phyloP scores from a whole-genome alignment of 2,797 vertebrate species.

The Fratercula arctica region DNA sequence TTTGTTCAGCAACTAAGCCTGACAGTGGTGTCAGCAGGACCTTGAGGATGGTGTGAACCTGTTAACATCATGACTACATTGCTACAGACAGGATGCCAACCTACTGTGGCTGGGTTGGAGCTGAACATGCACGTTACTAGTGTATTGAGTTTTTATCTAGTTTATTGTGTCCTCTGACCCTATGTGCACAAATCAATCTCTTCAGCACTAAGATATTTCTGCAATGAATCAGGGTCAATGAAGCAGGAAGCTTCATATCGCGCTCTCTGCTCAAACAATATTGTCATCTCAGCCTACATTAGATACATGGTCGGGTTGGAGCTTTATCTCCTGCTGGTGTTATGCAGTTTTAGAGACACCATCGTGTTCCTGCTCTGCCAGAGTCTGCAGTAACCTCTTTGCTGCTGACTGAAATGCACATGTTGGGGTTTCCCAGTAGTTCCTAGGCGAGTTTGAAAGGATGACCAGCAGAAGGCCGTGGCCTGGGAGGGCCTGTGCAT shows the following conservation, averaged over 20 bases:
- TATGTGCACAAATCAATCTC: neutral
- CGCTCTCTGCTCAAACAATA: neutral
- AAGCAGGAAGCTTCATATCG: neutral
- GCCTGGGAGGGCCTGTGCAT: too few relatives aligned
- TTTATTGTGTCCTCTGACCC: neutral
- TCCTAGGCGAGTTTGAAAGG: neutral
- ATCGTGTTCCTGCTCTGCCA: neutral
- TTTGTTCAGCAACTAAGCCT: neutral
- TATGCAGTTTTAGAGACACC: accelerated
- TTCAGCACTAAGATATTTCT: neutral
- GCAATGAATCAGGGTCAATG: neutral
- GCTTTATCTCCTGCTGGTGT: neutral
- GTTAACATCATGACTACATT: accelerated
- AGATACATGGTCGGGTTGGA: accelerated
- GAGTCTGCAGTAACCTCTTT: neutral
- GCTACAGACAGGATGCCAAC: neutral
- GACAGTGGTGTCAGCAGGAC: neutral
- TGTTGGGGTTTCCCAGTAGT: neutral
- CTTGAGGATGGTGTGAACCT: neutral
- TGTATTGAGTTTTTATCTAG: neutral
- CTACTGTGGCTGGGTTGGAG: neutral
- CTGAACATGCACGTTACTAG: neutral
- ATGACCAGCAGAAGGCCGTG: accelerated
- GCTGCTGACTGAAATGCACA: neutral
- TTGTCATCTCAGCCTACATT: neutral